Evolutionary conservation across 2,113 vertebrate species (phyloP).

Genomic region (Cebidichthys violaceus): DNA sequence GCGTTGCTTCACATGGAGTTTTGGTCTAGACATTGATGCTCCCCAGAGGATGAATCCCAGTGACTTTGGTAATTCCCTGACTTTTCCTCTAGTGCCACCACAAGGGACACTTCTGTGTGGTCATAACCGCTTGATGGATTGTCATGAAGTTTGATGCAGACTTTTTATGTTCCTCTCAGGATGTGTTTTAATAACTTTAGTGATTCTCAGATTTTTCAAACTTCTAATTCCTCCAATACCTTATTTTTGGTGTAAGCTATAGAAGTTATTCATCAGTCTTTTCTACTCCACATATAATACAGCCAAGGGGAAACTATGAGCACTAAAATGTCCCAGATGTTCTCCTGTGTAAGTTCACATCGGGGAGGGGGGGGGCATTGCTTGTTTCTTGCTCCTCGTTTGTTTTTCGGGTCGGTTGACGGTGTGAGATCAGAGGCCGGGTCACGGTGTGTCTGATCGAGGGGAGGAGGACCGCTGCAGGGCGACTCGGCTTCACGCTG

Average conservation of each 20-base stretch:
- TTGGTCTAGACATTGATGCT: too few species aligned
- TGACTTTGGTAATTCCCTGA: not conserved
- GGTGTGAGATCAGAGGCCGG: conserved; percentile 29
- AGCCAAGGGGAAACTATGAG: not conserved
- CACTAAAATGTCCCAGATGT: not conserved
- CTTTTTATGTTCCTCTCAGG: not conserved
- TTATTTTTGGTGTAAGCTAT: not conserved
- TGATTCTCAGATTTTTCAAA: not conserved
- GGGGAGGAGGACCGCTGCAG: conserved; percentile 34
- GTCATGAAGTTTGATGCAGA: not conserved
- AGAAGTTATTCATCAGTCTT: not conserved
- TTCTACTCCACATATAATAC: not conserved
- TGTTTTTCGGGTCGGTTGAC: conserved; percentile 23
- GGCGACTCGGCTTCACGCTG: conserved; percentile 51
- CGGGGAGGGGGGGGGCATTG: not conserved
- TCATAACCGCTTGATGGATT: too few species aligned
- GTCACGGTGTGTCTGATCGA: conserved; percentile 62
- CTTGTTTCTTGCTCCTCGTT: conserved; percentile 18
- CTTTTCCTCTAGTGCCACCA: not conserved
- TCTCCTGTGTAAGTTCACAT: not conserved
- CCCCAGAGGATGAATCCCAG: not conserved
- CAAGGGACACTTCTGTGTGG: not conserved
- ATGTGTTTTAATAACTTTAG: not conserved
- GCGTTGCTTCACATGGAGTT: too few species aligned
- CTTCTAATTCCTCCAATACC: not conserved